phyloP scores from a whole-genome alignment of 2,113 vertebrate species.

The Dryoscopus gambensis region DNA sequence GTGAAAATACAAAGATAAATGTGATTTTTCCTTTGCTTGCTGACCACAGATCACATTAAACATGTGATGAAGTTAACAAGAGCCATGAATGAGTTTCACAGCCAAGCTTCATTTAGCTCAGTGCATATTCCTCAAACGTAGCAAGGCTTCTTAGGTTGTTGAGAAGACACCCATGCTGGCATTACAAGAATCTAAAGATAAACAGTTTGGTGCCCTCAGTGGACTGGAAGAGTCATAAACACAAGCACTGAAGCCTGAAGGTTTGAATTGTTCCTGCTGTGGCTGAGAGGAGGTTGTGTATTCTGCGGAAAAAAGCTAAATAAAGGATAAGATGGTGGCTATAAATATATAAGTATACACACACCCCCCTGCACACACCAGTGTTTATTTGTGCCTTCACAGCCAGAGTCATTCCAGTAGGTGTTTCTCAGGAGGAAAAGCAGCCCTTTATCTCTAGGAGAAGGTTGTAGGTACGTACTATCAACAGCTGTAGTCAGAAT shows the following conservation, averaged over 20 bases:
- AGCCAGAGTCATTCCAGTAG: not conserved
- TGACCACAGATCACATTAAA: not conserved
- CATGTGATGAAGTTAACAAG: not conserved
- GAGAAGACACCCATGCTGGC: not conserved
- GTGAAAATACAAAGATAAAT: not conserved
- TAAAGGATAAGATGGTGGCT: not conserved
- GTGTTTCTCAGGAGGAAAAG: not conserved
- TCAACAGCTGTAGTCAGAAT: not conserved
- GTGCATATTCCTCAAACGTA: not conserved
- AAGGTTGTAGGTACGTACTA: fast-evolving
- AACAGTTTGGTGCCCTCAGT: not conserved
- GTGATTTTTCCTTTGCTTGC: not conserved
- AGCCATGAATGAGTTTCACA: not conserved
- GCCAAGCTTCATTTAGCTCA: not conserved
- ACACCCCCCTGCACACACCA: not conserved
- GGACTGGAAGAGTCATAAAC: not conserved
- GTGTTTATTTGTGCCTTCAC: not conserved
- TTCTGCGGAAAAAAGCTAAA: not conserved
- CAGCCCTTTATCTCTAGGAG: not conserved
- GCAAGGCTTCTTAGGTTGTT: not conserved
- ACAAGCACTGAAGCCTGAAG: not conserved
- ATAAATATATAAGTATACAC: not conserved
- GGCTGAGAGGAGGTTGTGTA: not conserved
- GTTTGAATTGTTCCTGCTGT: not conserved
- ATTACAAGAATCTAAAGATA: not conserved